A percentile compares a stretch with the other conserved stretches of the same genome.
phyloP scores from a whole-genome alignment of 1,140 invertebrate species.

The Eumaeus atala region DNA sequence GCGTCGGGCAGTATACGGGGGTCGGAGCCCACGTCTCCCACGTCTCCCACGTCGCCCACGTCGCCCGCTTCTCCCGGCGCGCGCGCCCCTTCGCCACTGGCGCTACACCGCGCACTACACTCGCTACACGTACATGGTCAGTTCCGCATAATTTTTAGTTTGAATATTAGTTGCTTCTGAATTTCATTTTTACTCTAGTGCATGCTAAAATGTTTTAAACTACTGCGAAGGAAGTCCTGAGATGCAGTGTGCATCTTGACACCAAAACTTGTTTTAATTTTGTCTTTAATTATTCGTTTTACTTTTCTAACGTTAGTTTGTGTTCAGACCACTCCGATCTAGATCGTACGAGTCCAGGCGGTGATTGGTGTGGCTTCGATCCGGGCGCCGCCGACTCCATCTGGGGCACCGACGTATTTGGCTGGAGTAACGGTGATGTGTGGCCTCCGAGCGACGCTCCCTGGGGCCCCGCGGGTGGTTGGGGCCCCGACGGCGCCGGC shows the following conservation, averaged over 20 bases:
- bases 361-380: neutral
- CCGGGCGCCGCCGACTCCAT: constrained; percentile 19
- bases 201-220: too few species aligned
- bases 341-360: constrained; percentile 31
- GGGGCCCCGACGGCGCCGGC: constrained; percentile 23
- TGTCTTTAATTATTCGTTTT: too few species aligned
- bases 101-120: constrained; percentile 30
- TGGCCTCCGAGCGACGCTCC: constrained; percentile 27
- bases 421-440: constrained; percentile 22
- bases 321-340: constrained; percentile 16
- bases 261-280: too few species aligned
- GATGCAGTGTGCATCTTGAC: too few species aligned
- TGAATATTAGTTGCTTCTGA: neutral
- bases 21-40: constrained; percentile 92
- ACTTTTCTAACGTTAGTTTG: constrained; percentile 9
- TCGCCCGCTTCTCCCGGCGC: constrained; percentile 74
- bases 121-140: constrained; percentile 8
- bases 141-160: too few species aligned
- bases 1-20: constrained; percentile 93
- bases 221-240: too few species aligned
- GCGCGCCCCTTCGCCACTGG: constrained; percentile 41
- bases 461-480: constrained; percentile 23
- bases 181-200: constrained; percentile 15
- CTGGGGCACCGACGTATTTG: constrained; percentile 24
- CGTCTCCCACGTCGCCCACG: constrained; percentile 48